A percentile compares a stretch with the other conserved stretches of the same genome.
Conservation (phyloP, 2,888 invertebrate species). For the Cheilosia grossa region DNA sequence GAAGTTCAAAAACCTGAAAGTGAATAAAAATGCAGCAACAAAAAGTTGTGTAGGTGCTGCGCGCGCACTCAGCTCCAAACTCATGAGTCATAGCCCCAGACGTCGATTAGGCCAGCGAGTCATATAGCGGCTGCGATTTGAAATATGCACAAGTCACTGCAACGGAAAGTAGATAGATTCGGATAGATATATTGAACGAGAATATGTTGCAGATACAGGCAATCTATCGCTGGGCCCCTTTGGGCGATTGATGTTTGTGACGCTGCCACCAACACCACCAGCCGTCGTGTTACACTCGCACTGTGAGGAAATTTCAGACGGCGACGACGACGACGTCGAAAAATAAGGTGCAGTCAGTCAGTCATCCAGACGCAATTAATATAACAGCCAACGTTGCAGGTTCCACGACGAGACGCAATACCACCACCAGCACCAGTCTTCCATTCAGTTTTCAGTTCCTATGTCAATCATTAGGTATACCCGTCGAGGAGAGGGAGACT, state of each 20-base stretch:
- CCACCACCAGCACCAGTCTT: conserved; percentile 25
- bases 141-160: conserved; percentile 74
- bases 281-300: conserved; percentile 9
- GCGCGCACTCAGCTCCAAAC: conserved; percentile 46
- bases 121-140: conserved; percentile 65
- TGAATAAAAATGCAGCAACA: conserved; percentile 40
- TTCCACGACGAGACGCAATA: conserved; percentile 55
- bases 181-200: conserved; percentile 70
- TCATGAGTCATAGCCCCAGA: conserved; percentile 69
- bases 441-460: conserved; percentile 57
- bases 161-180: conserved; percentile 67
- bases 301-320: conserved; percentile 42
- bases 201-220: conserved; percentile 62
- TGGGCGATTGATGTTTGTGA: conserved; percentile 73
- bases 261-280: conserved; percentile 58
- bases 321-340: conserved; percentile 53
- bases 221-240: conserved; percentile 55
- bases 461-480: conserved; percentile 56
- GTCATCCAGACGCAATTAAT: conserved; percentile 75
- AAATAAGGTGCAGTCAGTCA: conserved; percentile 75
- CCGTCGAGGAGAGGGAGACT: not conserved
- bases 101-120: conserved; percentile 68
- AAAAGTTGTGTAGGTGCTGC: conserved; percentile 64
- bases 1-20: conserved; percentile 73
- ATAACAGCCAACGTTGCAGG: conserved; percentile 69